Base-by-base conservation (phyloP, 2,113 vertebrate genomes). In the Muntiacus muntjak region DNA sequence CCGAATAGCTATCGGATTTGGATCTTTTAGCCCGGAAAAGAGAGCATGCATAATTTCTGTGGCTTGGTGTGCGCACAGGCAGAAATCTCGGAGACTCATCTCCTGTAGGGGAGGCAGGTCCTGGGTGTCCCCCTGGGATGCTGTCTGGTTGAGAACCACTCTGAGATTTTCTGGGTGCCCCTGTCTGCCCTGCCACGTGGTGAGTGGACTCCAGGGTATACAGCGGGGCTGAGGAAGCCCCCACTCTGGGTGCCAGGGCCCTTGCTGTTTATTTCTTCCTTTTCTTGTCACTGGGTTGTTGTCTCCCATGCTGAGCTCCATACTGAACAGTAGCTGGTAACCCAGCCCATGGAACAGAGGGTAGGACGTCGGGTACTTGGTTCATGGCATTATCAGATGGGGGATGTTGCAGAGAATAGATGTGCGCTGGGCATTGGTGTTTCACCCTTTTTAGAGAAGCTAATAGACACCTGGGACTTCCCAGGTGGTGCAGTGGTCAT, bases 361-460 rank as follows among this genome's bases (percentile, higher is more conserved):
- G 62, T 21, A 3, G 43, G 28, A 25, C 1, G 11, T 23, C 8
- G n/a, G 40, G 14, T 60, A 10, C 25, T 25, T 40, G 30, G 33
- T 87, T 14, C 54, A 45, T 30, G 17, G 47, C 54, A 12, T 54
- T 55, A 30, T 21, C 43, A 36, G 43, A 40, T 47, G 52, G 12
- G 30, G 36, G 19, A 50, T 21, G 12, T 82, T 54, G 40, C 58
- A 26, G 78, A 79, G 71, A 52, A 87, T 7, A 12, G 14, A 3
- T 55, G 78, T 64, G 11, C 13, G 4, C 5, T 25, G 54, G 45
- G 40, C 9, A 30, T 33, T 50, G 60, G 23, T 57, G 64, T 89
- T 90, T 62, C 40, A 64, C 6, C 54, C 85, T 54, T 85, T 33
- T 30, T 17, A 40, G 83, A 93, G 83, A 84, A 91, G 87, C 36